Percentiles rank a stretch among this genome's conserved stretches.
phyloP scores from a whole-genome alignment of 2,113 vertebrate genomes.

The Hemichromis elongatus region DNA sequence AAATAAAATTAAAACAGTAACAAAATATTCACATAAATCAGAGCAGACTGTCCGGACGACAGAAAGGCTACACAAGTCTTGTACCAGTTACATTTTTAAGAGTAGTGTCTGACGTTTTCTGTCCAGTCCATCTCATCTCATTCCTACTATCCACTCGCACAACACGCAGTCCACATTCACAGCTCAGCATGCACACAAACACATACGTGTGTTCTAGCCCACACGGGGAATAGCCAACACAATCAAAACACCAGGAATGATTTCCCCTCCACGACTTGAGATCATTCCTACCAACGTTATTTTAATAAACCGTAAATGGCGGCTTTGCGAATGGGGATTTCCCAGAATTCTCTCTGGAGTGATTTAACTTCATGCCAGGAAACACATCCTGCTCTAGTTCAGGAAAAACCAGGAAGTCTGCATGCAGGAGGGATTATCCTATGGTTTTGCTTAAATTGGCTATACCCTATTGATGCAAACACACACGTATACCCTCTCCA shows the following conservation, averaged over 20 bases:
- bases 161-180: neutral
- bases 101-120: conserved; percentile 31
- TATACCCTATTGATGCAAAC: conserved; percentile 5
- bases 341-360: neutral
- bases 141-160: conserved; percentile 20
- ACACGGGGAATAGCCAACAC: conserved; percentile 35
- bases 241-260: neutral
- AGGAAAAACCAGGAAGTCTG: neutral
- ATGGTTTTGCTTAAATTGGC: conserved; percentile 17
- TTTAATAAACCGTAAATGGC: neutral
- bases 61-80: conserved; percentile 44
- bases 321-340: neutral
- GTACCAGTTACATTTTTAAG: conserved; percentile 34
- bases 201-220: neutral
- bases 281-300: neutral
- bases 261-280: neutral
- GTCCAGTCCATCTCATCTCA: conserved; percentile 24
- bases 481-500: neutral
- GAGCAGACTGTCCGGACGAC: conserved; percentile 25
- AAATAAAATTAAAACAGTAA: conserved; percentile 61
- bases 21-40: conserved; percentile 43
- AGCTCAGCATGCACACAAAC: conserved; percentile 35
- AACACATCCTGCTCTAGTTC: neutral
- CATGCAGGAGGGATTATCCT: neutral
- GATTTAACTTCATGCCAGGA: neutral